Percentiles rank a stretch among this genome's conserved stretches.
phyloP scores from a whole-genome alignment of 2,888 invertebrate genomes.

The Phragmatobia fuliginosa region DNA sequence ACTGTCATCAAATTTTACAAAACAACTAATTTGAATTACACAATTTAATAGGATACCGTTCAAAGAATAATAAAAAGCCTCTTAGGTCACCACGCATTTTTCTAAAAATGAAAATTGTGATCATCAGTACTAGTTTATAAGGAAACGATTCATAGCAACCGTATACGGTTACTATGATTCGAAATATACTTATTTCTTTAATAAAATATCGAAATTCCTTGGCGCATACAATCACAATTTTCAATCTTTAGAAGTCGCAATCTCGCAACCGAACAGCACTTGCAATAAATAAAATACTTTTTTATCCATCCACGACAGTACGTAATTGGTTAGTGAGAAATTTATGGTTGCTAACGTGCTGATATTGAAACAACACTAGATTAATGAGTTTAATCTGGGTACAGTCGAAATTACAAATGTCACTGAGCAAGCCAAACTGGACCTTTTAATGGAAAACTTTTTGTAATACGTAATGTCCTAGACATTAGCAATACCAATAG shows the following conservation, averaged over 20 bases:
- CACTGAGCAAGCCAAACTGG: slow-evolving; percentile 20
- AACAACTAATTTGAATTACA: too few species aligned
- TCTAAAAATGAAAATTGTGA: too few species aligned
- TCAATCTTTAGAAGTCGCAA: slow-evolving; percentile 4
- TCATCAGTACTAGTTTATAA: too few species aligned
- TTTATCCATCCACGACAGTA: slow-evolving; percentile 51
- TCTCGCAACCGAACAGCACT: slow-evolving; percentile 17
- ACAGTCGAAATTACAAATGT: slow-evolving; percentile 47
- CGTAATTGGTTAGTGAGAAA: slow-evolving; percentile 65
- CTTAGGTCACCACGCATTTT: too few species aligned
- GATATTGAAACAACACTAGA: slow-evolving; percentile 67
- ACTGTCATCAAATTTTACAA: too few species aligned
- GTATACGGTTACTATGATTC: too few species aligned
- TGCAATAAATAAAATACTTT: slow-evolving; percentile 61
- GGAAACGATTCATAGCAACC: too few species aligned
- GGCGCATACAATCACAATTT: background rate
- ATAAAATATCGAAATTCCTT: background rate
- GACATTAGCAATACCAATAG: background rate
- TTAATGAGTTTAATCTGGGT: slow-evolving; percentile 67
- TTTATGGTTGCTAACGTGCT: slow-evolving; percentile 63
- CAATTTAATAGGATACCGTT: too few species aligned
- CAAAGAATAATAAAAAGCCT: too few species aligned
- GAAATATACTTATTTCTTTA: background rate
- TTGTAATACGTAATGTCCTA: slow-evolving; percentile 1
- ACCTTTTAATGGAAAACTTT: slow-evolving; percentile 45